Base-by-base conservation (phyloP, 2,888 invertebrate species). In the Plebejus melissa region DNA sequence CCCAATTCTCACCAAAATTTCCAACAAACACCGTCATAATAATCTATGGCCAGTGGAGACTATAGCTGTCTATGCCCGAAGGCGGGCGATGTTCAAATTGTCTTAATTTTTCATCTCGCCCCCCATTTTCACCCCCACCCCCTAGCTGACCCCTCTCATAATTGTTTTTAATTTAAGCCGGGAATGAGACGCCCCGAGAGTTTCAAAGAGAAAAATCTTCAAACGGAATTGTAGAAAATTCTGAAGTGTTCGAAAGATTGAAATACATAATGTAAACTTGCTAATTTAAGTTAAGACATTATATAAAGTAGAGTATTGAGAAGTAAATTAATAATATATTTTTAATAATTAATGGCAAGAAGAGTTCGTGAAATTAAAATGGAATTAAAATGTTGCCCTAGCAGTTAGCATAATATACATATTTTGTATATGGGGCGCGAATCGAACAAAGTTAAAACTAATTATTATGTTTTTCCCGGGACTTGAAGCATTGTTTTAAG, bases 21-120 rank as follows among this genome's bases (percentile, higher is more conserved):
- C 5, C 32, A 32, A 32, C 65, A 65, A 65, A 65, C 13, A 28
- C 60, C 60, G 16, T 22, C 46, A 38, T 65, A 65, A 46, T 65
- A 50, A 28, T 75, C 69, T 60, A 69, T 74, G 50, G 16, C 74
- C 74, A 70, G 74, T 74, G 54, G 76, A 76, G 76, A 77, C 75
- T 75, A 76, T 77, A 76, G 76, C 76, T 77, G 79, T 78, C 79
- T 80, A 78, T 78, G 80, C 76, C 78, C 75, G 77, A 76, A 76
- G 79, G 82, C 80, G 82, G 84, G 86, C 82, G 85, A 81, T 82
- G 88, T 87, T 86, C 83, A 91, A 91, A 92, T 92, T 91, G 92
- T 92, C 88, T 91, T 93, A 93, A 93, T 92, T 93, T 93, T 93
- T 93, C 93, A 93, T 92, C 86, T 90, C 89, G 84, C 83, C 84